A percentile compares a stretch with the other conserved stretches of the same genome.
Evolutionary conservation across 2,888 invertebrate species (phyloP).

Genomic region (Icerya purchasi): DNA sequence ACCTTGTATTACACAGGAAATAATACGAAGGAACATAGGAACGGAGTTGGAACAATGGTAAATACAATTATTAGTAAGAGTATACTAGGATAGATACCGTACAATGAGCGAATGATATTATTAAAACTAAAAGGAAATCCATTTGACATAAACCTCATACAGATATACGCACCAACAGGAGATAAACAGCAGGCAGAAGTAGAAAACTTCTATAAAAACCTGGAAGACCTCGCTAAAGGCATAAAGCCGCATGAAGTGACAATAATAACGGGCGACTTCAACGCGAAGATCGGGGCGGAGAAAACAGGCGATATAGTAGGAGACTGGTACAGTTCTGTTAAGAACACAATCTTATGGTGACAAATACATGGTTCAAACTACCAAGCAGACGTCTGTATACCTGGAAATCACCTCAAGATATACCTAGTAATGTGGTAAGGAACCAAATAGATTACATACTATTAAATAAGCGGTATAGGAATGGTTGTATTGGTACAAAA

Average conservation of each 20-base stretch:
- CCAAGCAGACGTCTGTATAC: neutral
- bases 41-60: neutral
- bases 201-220: neutral
- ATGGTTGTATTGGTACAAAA: neutral
- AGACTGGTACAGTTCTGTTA: neutral
- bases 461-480: neutral
- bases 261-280: no score
- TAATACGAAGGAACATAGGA: neutral
- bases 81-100: neutral
- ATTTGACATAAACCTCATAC: neutral
- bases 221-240: neutral
- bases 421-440: neutral
- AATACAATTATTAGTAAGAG: neutral
- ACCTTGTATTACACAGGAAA: neutral
- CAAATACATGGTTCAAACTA: neutral
- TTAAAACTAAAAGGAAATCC: neutral
- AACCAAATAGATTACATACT: neutral
- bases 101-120: neutral
- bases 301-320: neutral
- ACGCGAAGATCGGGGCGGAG: neutral
- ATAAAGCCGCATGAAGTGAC: neutral
- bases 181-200: neutral
- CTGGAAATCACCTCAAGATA: neutral
- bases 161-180: neutral
- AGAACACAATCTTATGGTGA: neutral